phyloP scores from a whole-genome alignment of 2,888 invertebrate species.

The Yponomeuta sedellus region DNA sequence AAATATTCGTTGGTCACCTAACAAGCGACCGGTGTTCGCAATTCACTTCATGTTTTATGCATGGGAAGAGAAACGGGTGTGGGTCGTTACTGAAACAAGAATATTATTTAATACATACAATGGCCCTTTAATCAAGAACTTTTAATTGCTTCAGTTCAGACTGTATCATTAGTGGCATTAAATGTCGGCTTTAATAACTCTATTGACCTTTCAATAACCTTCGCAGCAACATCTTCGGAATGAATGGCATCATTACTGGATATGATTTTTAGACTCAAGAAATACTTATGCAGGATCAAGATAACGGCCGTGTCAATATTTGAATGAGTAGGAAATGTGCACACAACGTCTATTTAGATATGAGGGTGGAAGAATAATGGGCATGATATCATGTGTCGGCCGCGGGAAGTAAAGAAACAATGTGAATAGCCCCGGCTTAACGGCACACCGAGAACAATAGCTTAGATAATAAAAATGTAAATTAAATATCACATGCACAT shows the following conservation, averaged over 20 bases:
- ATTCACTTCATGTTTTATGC: conserved; percentile 28
- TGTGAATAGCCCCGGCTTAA: conserved; percentile 46
- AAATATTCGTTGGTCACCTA: background rate
- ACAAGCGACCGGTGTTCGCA: background rate
- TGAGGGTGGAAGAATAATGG: conserved; percentile 37
- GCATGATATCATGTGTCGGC: conserved; percentile 47
- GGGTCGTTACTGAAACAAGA: conserved; percentile 20
- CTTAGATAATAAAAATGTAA: conserved; percentile 41
- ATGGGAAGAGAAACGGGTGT: conserved; percentile 30
- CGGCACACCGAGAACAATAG: conserved; percentile 45
- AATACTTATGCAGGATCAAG: conserved; percentile 19
- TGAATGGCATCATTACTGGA: conserved; percentile 42
- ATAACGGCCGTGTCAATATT: conserved; percentile 43
- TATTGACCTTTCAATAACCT: conserved; percentile 12
- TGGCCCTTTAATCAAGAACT: background rate
- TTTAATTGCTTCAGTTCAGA: conserved; percentile 25
- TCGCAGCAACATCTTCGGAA: conserved; percentile 26
- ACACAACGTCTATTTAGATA: conserved; percentile 32
- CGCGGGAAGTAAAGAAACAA: conserved; percentile 37
- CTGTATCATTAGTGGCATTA: conserved; percentile 27
- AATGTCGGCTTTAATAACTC: conserved; percentile 6
- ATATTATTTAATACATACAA: conserved; percentile 25
- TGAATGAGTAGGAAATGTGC: conserved; percentile 40
- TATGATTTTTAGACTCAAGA: conserved; percentile 18
- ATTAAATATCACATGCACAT: conserved; percentile 37